Conservation (phyloP, 2,113 vertebrate species). For the Xyliphius kryptos region DNA sequence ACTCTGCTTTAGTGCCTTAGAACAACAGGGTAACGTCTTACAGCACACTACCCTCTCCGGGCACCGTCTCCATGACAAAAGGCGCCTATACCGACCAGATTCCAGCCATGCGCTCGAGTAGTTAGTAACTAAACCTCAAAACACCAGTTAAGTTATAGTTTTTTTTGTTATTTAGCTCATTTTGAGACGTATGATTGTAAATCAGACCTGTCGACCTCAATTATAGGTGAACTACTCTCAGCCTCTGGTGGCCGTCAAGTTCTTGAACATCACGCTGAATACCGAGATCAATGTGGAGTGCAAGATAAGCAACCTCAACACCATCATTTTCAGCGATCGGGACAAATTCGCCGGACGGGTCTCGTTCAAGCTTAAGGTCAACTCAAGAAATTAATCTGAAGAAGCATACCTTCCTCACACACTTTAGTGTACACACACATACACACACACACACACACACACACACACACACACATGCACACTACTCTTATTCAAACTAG, state of each 20-base stretch:
- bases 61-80: no score
- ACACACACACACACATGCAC: conserved; percentile 44
- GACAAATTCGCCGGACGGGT: conserved; percentile 84
- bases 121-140: not conserved
- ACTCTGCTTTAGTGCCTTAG: no score
- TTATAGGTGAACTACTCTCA: conserved; percentile 84
- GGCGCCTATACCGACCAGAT: no score
- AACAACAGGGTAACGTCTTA: no score
- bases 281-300: conserved; percentile 79
- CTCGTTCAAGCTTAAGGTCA: conserved; percentile 80
- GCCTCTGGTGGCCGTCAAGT: conserved; percentile 83
- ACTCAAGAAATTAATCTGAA: conserved; percentile 55
- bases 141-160: not conserved
- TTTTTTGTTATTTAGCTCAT: no score
- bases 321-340: conserved; percentile 62
- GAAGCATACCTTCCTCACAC: conserved; percentile 17
- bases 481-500: no score
- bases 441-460: conserved; percentile 39
- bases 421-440: conserved; percentile 30
- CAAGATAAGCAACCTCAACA: conserved; percentile 69
- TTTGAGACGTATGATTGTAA: no score
- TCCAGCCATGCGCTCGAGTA: no score
- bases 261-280: conserved; percentile 73
- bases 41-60: no score
- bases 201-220: not conserved